Evolutionary conservation across 2,797 vertebrate species (phyloP).

Genomic region (Phrynocephalus forsythii): DNA sequence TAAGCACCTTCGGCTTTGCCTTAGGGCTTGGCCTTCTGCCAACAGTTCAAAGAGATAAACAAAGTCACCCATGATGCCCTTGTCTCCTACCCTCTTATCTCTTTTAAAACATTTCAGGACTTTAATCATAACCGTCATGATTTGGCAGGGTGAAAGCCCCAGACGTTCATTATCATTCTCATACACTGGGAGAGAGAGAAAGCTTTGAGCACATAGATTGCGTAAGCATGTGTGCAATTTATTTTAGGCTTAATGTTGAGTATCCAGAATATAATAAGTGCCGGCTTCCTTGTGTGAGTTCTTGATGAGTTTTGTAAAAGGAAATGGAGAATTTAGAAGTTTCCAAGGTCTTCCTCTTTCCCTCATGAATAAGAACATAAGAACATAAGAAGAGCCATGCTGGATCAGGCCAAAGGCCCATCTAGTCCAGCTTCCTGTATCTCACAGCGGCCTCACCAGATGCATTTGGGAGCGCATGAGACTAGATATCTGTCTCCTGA

Average conservation of each 20-base stretch:
- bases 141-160: background rate
- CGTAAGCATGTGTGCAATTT: background rate
- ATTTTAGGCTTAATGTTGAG: background rate
- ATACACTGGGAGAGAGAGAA: background rate
- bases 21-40: conserved; percentile 50
- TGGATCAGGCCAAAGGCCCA: too few relatives aligned
- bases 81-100: conserved; percentile 33
- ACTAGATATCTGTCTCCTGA: too few relatives aligned
- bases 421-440: too few relatives aligned
- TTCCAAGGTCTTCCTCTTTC: too few relatives aligned
- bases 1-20: conserved; percentile 65
- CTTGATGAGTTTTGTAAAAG: background rate
- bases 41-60: conserved; percentile 45
- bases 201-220: background rate
- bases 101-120: conserved; percentile 9
- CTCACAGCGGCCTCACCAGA: too few relatives aligned
- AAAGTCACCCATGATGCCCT: conserved; percentile 40
- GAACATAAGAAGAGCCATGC: too few relatives aligned
- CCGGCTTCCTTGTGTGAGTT: background rate
- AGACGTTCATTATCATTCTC: background rate
- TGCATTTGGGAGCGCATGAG: too few relatives aligned
- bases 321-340: too few relatives aligned
- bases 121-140: conserved; percentile 17
- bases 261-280: background rate
- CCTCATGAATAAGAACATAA: too few relatives aligned